Percentiles rank a stretch among this genome's conserved stretches.
Evolutionary conservation across 2,113 vertebrate species (phyloP).

Genomic region (Oenanthe melanoleuca): DNA sequence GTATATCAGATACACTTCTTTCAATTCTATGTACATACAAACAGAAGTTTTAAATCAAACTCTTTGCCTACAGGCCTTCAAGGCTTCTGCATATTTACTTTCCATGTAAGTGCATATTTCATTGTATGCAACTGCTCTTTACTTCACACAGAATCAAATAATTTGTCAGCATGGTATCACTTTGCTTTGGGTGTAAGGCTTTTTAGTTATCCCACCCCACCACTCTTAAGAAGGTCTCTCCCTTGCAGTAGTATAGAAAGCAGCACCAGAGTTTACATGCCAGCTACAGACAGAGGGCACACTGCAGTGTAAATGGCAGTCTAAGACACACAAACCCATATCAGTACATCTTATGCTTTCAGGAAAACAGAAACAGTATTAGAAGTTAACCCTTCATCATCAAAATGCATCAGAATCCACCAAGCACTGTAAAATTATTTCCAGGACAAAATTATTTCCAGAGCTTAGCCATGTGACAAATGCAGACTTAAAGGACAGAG

Average conservation of each 20-base stretch:
- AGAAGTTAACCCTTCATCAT: neutral
- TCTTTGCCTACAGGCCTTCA: neutral
- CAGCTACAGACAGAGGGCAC: neutral
- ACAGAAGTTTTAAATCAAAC: neutral
- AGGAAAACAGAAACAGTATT: neutral
- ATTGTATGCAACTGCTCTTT: neutral
- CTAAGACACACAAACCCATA: neutral
- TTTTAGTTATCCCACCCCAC: neutral
- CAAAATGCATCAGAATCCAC: neutral
- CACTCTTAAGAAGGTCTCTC: neutral
- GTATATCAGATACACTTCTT: constrained; percentile 33
- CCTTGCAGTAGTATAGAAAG: neutral
- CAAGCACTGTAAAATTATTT: neutral
- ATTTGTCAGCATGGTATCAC: neutral
- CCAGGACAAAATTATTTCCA: neutral
- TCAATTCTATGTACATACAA: neutral
- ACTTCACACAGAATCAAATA: neutral
- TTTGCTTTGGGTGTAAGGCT: neutral
- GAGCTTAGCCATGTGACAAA: neutral
- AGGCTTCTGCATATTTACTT: neutral
- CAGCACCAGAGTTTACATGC: neutral
- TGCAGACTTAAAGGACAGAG: neutral
- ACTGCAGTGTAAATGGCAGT: neutral
- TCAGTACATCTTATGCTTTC: neutral
- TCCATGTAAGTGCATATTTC: neutral